A percentile compares a stretch with the other conserved stretches of the same genome.
phyloP scores from a whole-genome alignment of 2,888 invertebrate species.

The Brachynemurus nebulosus region DNA sequence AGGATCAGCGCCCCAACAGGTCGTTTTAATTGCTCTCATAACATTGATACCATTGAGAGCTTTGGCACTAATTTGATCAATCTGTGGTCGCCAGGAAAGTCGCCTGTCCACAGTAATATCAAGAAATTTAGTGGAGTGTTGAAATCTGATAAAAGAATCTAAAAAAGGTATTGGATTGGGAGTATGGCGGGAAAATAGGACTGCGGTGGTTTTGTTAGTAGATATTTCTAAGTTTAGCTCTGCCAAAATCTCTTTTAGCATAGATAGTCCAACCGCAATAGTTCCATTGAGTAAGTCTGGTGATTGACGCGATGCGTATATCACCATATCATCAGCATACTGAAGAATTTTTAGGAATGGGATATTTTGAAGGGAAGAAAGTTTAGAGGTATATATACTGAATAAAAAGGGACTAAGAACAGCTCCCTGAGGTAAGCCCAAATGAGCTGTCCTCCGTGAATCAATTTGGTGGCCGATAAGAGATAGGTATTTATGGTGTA shows the following conservation, averaged over 20 bases:
- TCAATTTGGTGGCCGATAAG: neutral
- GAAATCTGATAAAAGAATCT: no score
- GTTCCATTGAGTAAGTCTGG: neutral
- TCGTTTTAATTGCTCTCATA: neutral
- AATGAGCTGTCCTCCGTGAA: neutral
- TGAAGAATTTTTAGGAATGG: neutral
- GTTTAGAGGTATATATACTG: neutral
- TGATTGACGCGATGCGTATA: neutral
- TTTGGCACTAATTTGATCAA: neutral
- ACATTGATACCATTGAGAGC: neutral
- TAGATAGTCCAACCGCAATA: neutral
- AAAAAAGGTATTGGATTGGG: no score
- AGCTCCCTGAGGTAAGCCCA: neutral
- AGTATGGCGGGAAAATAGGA: neutral
- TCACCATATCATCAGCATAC: neutral
- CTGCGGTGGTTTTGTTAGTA: neutral
- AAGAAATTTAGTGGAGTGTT: neutral
- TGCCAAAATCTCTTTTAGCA: neutral
- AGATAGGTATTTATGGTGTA: neutral
- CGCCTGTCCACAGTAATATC: neutral
- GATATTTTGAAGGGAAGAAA: no score
- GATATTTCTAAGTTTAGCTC: neutral
- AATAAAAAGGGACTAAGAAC: neutral
- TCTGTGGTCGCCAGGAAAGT: neutral
- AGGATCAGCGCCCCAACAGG: neutral